Conservation (phyloP, 92 coral and sea anemone species). For the Desmophyllum pertusum region DNA sequence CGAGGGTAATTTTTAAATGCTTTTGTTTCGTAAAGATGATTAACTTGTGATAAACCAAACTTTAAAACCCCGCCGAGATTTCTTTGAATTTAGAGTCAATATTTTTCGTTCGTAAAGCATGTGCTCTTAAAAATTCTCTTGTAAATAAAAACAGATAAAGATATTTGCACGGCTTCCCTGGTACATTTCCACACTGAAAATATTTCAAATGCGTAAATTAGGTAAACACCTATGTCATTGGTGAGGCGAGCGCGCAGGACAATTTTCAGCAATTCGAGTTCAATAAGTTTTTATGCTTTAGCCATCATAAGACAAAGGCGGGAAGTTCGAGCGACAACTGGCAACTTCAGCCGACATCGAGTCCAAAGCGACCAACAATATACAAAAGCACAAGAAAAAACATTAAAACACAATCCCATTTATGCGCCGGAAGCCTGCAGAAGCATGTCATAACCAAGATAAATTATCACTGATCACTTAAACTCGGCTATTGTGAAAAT, state of each 20-base stretch:
- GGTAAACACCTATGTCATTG: slow-evolving; percentile 22
- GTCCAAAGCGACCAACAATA: slow-evolving; percentile 25
- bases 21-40: slow-evolving; percentile 40
- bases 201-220: slow-evolving; percentile 15
- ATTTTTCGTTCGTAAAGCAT: slow-evolving; percentile 28
- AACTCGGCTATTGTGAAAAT: slow-evolving; percentile 47
- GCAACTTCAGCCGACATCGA: slow-evolving; percentile 49
- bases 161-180: slow-evolving; percentile 1
- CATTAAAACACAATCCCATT: slow-evolving; percentile 51
- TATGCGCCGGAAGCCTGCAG: slow-evolving; percentile 46
- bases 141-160: slow-evolving; percentile 29
- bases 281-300: background rate
- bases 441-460: slow-evolving; percentile 43
- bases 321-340: slow-evolving; percentile 51
- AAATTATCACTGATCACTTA: slow-evolving; percentile 46
- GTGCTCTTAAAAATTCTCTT: slow-evolving; percentile 52
- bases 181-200: background rate
- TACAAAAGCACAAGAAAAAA: slow-evolving; percentile 27
- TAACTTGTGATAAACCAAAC: slow-evolving; percentile 42
- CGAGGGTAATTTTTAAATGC: slow-evolving; percentile 45
- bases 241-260: background rate
- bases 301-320: slow-evolving; percentile 20
- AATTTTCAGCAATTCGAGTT: slow-evolving; percentile 4
- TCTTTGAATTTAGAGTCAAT: slow-evolving; percentile 40
- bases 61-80: slow-evolving; percentile 44